phyloP scores from a whole-genome alignment of 2,888 invertebrate species.

The Ochropleura plecta region DNA sequence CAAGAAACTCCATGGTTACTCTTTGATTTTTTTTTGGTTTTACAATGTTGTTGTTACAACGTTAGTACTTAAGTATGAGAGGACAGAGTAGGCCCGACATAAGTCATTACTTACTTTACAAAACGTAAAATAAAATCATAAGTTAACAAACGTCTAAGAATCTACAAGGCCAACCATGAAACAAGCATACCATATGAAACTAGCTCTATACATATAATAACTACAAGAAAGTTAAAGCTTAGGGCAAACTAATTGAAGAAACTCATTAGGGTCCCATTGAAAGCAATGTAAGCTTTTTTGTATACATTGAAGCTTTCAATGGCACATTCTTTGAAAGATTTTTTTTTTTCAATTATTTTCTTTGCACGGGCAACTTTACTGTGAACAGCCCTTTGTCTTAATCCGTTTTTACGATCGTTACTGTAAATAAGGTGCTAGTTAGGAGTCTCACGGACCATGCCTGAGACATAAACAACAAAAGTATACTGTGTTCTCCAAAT shows the following conservation, averaged over 20 bases:
- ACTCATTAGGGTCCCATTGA: not conserved
- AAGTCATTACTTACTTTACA: no score
- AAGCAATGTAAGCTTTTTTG: not conserved
- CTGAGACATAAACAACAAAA: not conserved
- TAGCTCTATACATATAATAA: no score
- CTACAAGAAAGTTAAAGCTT: not conserved
- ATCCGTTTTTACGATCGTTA: not conserved
- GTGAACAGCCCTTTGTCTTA: not conserved
- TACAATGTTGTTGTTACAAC: no score
- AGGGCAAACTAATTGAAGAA: not conserved
- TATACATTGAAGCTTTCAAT: no score
- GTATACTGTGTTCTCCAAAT: constrained; percentile 7
- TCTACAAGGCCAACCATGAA: no score
- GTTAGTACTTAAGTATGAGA: no score
- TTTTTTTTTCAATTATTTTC: not conserved
- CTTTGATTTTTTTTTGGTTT: no score
- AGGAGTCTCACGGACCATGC: not conserved
- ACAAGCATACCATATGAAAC: no score
- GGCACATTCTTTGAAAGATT: not conserved
- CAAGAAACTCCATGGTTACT: no score
- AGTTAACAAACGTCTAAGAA: no score
- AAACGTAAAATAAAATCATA: no score
- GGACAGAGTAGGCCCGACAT: no score
- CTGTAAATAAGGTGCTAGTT: not conserved
- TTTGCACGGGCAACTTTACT: not conserved